Base-by-base conservation (phyloP, 2,113 vertebrate genomes). In the Menidia beryllina region DNA sequence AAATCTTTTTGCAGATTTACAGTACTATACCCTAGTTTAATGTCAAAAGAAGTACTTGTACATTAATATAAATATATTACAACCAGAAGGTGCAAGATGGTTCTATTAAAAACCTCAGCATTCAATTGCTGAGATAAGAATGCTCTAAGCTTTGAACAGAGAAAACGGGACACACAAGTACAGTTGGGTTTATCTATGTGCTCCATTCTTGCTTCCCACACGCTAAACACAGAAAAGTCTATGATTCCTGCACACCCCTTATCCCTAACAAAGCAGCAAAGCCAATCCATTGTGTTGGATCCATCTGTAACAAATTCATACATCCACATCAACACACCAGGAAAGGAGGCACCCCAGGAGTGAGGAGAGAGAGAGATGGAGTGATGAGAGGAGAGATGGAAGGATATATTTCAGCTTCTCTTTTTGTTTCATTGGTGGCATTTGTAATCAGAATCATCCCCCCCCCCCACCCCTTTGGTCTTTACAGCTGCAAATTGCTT, bases 401-500 rank as follows among this genome's bases (percentile, higher is more conserved):
- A 57, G 83, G 74, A 81, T 85, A 79, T 47, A 66, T 73, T 74
- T 82, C 79, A 77, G 52, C 63, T 82, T 77, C 62, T 71, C 62
- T 78, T 59, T 86, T 75, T 77, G 69, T 89, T 84, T 90, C 50
- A 20, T 66, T 60, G 49, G 75, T 73, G 75, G 87, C 75, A 81
- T 89, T 86, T 82, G 77, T 77, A 88, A 90, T 90, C 82, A 83
- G 75, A 81, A 59, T 34, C n/a, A n/a, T n/a, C n/a, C 43, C 47
- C 59, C 74, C 41, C 47, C 48, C 34, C 12, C 30, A n/a, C 23
- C 38, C 19, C 27, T 30, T 57, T 75, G 54, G 72, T 91, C 90
- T 91, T 89, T 88, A 90, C 79, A 84, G 86, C 91, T 89, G 87
- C 88, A 90, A 93, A 93, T 91, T 91, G 93, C 89, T 91, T 93